A percentile compares a stretch with the other conserved stretches of the same genome.
phyloP scores from a whole-genome alignment of 2,113 vertebrate species.

The Anguilla japonica region DNA sequence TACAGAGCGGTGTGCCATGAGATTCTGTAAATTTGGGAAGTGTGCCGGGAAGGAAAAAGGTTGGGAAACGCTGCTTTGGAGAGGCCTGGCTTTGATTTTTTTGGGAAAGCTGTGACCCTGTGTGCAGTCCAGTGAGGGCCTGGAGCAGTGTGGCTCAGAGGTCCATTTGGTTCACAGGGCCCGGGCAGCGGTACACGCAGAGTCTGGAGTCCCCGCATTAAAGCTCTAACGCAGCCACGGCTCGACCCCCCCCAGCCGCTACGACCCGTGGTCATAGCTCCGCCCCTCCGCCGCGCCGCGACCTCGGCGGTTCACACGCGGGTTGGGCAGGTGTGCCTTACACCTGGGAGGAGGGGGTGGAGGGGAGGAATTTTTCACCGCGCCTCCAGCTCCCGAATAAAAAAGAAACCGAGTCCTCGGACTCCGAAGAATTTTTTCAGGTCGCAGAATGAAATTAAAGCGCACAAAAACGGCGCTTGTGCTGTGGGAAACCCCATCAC shows the following conservation, averaged over 20 bases:
- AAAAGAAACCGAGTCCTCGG: constrained; percentile 34
- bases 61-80: too few species aligned
- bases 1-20: too few species aligned
- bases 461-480: constrained; percentile 42
- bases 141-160: background rate
- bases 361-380: constrained; percentile 16
- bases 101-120: background rate
- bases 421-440: constrained; percentile 31
- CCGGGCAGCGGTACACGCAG: background rate
- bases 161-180: background rate
- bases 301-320: constrained; percentile 8
- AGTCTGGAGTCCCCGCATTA: constrained; percentile 26
- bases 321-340: background rate
- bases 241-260: background rate
- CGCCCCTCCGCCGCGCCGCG: background rate
- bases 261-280: background rate
- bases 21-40: too few species aligned
- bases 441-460: constrained; percentile 36
- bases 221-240: constrained; percentile 11
- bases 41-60: too few species aligned
- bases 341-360: background rate
- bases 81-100: too few species aligned
- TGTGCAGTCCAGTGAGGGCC: background rate
- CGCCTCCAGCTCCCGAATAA: constrained; percentile 14
- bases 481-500: constrained; percentile 42